These are phyloP conservation scores for Macrosteles quadrilineatus DNA, from an alignment of 1,140 invertebrate species.

Conservation along the genomic window DNA sequence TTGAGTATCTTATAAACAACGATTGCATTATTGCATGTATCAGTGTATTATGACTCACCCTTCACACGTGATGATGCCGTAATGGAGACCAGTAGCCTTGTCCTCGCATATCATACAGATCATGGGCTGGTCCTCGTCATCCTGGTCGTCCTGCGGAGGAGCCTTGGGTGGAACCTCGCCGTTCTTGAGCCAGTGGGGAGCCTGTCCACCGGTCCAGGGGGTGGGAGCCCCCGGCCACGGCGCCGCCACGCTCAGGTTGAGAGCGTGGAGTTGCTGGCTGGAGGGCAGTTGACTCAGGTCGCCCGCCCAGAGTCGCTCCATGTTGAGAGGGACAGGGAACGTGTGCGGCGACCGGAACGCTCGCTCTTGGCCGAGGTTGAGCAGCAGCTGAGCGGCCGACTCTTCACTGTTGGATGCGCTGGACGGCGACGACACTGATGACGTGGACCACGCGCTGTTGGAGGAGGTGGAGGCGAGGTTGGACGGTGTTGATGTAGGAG, in stretches of 20 bases:
- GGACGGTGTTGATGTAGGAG: conserved; percentile 40
- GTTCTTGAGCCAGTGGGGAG: conserved; percentile 45
- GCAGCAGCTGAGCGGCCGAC: conserved; percentile 76
- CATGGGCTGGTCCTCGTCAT: conserved; percentile 91
- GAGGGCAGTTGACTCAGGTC: conserved; percentile 79
- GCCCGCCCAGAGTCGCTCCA: conserved; percentile 88
- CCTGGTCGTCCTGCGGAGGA: conserved; percentile 56
- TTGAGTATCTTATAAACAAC: too few species aligned
- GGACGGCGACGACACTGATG: conserved; percentile 37
- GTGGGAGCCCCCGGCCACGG: conserved; percentile 45
- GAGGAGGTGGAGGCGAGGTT: conserved; percentile 38
- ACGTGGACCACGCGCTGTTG: conserved; percentile 34
- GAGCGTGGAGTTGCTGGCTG: conserved; percentile 72
- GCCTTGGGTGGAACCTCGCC: conserved; percentile 44
- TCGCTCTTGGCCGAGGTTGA: conserved; percentile 64
- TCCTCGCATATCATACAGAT: conserved; percentile 99
- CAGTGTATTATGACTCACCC: conserved; percentile 75
- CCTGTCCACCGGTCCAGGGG: conserved; percentile 42
- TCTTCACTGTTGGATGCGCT: conserved; percentile 61
- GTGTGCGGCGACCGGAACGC: conserved; percentile 48
- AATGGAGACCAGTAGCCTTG: conserved; percentile 95
- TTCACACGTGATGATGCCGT: conserved; percentile 97
- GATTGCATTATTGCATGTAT: too few species aligned
- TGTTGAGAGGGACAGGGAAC: conserved; percentile 71
- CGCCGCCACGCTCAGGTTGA: conserved; percentile 58